Conservation (phyloP, 1,140 invertebrate species). For the Bombus haemorrhoidalis region DNA sequence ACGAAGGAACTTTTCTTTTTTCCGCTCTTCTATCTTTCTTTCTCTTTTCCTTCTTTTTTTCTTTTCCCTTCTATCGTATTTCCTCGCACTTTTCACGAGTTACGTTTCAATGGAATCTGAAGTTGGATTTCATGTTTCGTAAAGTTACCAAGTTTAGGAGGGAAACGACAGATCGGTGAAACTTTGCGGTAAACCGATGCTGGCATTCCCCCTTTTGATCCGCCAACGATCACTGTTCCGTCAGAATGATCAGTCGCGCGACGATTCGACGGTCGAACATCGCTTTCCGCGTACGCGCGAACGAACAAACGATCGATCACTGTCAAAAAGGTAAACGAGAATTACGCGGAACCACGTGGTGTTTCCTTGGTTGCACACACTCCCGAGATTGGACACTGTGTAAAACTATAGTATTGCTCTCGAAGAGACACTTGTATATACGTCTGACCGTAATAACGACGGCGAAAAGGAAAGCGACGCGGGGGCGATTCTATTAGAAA, state of each 20-base stretch:
- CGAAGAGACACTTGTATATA: neutral
- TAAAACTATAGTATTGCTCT: neutral
- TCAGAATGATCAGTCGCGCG: conserved; percentile 19
- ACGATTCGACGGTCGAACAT: neutral
- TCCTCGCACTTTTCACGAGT: neutral
- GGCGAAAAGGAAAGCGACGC: neutral
- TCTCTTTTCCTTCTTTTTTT: neutral
- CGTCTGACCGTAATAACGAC: neutral
- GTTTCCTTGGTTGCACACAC: conserved; percentile 28
- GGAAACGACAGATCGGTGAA: conserved; percentile 6
- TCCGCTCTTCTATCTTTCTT: too few relatives aligned
- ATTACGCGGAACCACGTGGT: conserved; percentile 32
- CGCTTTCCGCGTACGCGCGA: neutral
- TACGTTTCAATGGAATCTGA: neutral
- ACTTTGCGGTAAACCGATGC: neutral
- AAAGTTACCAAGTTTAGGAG: conserved; percentile 15
- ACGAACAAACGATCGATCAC: neutral
- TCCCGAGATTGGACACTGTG: conserved; percentile 31
- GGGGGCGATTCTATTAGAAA: neutral
- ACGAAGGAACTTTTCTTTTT: conserved; percentile 34
- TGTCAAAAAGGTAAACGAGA: neutral
- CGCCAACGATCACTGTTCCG: conserved; percentile 16
- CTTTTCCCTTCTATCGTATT: too few relatives aligned
- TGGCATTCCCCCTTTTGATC: conserved; percentile 4
- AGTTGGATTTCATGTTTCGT: conserved; percentile 3